phyloP scores from a whole-genome alignment of 2,113 vertebrate genomes.

The Agelaius tricolor region DNA sequence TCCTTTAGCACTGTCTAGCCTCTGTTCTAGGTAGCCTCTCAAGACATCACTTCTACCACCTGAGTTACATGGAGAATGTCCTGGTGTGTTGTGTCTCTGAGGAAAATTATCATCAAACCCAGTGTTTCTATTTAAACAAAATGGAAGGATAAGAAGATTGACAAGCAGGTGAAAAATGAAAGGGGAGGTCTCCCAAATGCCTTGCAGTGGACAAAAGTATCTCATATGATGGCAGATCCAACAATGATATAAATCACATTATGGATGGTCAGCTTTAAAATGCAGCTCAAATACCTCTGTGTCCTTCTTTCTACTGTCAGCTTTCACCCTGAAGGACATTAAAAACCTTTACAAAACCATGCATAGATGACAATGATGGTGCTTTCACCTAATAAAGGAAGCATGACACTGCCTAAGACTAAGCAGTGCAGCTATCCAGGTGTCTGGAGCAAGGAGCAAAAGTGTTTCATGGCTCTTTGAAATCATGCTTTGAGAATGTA shows the following conservation, averaged over 20 bases:
- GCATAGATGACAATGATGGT: neutral
- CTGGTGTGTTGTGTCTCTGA: neutral
- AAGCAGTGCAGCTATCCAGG: neutral
- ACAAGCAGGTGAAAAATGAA: neutral
- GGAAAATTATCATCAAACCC: neutral
- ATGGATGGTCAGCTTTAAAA: neutral
- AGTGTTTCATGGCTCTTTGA: neutral
- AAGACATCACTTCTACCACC: neutral
- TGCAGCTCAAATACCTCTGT: neutral
- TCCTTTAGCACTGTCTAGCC: neutral
- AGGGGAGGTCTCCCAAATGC: neutral
- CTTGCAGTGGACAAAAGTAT: neutral
- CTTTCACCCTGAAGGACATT: neutral
- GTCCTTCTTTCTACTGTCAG: neutral
- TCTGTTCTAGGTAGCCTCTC: neutral
- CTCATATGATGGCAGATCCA: neutral
- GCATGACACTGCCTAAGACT: fast-evolving
- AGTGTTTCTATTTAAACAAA: neutral
- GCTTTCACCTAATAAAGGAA: neutral
- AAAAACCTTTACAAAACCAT: neutral
- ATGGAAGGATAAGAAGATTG: neutral
- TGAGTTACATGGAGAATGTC: neutral
- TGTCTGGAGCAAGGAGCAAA: neutral
- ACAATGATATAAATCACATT: neutral
- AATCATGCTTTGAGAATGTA: neutral